Conservation (phyloP, 30 jellyfish, hydroid and myxozoan genomes). For the Clytia hemisphaerica region DNA sequence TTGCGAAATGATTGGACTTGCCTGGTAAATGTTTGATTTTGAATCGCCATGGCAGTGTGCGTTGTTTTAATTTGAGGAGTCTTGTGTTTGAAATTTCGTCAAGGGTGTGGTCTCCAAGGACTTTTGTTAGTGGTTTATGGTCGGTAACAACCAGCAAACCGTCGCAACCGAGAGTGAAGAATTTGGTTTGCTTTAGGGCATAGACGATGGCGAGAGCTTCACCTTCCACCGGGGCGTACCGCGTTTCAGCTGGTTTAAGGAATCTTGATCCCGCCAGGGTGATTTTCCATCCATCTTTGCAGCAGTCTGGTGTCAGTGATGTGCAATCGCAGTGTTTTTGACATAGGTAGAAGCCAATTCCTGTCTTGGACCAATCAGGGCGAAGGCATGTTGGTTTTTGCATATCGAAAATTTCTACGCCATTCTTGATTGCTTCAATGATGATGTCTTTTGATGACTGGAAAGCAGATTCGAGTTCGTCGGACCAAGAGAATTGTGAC, state of each 20-base stretch:
- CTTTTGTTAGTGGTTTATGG: slow-evolving; percentile 19
- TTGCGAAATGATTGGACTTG: no score
- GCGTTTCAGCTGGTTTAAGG: slow-evolving; percentile 16
- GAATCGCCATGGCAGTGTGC: slow-evolving; percentile 1
- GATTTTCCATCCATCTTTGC: slow-evolving; percentile 5
- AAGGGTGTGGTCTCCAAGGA: background rate
- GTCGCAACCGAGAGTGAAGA: slow-evolving; percentile 24
- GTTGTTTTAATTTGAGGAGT: background rate
- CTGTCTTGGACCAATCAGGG: slow-evolving; percentile 9
- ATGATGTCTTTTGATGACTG: background rate
- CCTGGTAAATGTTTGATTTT: background rate
- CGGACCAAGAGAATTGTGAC: slow-evolving; percentile 5
- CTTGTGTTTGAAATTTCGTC: slow-evolving; percentile 13
- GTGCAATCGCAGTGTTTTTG: slow-evolving; percentile 19
- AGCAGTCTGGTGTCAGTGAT: slow-evolving; percentile 1
- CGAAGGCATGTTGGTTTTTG: background rate
- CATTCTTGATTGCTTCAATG: background rate
- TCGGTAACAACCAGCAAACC: background rate
- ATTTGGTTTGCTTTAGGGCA: slow-evolving; percentile 13
- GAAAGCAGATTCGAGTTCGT: no score
- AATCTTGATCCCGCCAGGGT: slow-evolving; percentile 3
- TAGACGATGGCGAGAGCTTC: slow-evolving; percentile 23
- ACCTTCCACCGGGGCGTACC: slow-evolving; percentile 33
- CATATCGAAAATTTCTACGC: background rate
- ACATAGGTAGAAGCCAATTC: slow-evolving; percentile 7